Evolutionary conservation across 2,888 invertebrate species (phyloP).

Genomic region (Mythimna ferrago): DNA sequence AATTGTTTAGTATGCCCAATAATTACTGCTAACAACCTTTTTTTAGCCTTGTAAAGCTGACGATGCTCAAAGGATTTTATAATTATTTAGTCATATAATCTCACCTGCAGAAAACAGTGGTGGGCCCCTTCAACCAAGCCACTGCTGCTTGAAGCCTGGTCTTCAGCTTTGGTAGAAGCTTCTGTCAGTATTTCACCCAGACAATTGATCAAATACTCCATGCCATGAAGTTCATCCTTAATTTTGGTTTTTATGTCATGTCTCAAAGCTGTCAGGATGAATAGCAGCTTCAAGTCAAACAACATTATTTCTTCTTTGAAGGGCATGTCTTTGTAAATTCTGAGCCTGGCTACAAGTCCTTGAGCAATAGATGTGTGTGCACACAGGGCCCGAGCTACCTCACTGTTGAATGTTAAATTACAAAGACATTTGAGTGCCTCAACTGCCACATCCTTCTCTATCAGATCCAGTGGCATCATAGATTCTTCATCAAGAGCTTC

Average conservation of each 20-base stretch:
- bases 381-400: constrained; percentile 83
- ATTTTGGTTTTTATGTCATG: constrained; percentile 92
- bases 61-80: neutral
- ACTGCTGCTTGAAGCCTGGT: constrained; percentile 71
- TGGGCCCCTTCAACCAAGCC: constrained; percentile 66
- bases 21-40: neutral
- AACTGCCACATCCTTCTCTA: constrained; percentile 90
- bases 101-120: constrained; percentile 76
- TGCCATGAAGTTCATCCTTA: constrained; percentile 93
- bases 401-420: constrained; percentile 95
- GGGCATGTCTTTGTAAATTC: constrained; percentile 92
- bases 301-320: constrained; percentile 94
- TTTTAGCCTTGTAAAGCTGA: neutral
- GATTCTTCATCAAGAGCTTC: constrained; percentile 78
- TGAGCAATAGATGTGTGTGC: constrained; percentile 92
- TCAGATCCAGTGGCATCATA: constrained; percentile 78
- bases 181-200: constrained; percentile 92
- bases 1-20: neutral
- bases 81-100: constrained; percentile 36
- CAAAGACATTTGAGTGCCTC: constrained; percentile 97
- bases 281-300: constrained; percentile 97
- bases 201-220: constrained; percentile 92
- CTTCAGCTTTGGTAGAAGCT: constrained; percentile 67
- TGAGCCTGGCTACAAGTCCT: constrained; percentile 93
- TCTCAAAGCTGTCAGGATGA: constrained; percentile 96